phyloP scores from a whole-genome alignment of 1,140 invertebrate genomes.

The Formica selysi region DNA sequence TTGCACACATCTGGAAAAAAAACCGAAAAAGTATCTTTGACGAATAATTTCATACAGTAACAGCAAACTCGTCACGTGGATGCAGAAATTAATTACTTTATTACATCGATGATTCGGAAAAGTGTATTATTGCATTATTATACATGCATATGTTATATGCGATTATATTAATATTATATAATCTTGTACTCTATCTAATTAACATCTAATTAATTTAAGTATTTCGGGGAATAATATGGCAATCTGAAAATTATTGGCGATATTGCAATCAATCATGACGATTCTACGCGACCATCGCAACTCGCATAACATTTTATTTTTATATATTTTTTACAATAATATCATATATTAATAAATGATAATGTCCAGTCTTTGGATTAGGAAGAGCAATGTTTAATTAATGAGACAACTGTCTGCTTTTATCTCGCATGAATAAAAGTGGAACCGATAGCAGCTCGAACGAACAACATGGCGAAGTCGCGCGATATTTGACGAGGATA shows the following conservation, averaged over 20 bases:
- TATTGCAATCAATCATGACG: slow-evolving; percentile 21
- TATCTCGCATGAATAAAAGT: background rate
- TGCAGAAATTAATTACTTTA: slow-evolving; percentile 17
- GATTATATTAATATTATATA: background rate
- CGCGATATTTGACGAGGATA: background rate
- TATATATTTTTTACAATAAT: background rate
- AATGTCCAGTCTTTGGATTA: background rate
- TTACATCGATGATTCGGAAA: background rate
- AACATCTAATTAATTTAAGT: background rate
- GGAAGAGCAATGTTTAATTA: background rate
- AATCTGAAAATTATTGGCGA: background rate
- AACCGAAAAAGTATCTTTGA: background rate
- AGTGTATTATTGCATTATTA: background rate
- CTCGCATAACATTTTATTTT: slow-evolving; percentile 1
- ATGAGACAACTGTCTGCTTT: background rate
- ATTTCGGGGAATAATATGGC: background rate
- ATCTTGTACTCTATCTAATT: slow-evolving; percentile 27
- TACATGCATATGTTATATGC: background rate
- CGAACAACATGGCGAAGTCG: background rate
- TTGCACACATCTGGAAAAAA: background rate
- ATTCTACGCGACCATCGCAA: background rate
- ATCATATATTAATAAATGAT: background rate
- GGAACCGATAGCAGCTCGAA: background rate
- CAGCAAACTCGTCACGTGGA: slow-evolving; percentile 1
- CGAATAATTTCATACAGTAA: slow-evolving; percentile 26